Percentiles rank a stretch among this genome's conserved stretches.
Conservation (phyloP, 2,797 vertebrate species). For the Psittacula echo region DNA sequence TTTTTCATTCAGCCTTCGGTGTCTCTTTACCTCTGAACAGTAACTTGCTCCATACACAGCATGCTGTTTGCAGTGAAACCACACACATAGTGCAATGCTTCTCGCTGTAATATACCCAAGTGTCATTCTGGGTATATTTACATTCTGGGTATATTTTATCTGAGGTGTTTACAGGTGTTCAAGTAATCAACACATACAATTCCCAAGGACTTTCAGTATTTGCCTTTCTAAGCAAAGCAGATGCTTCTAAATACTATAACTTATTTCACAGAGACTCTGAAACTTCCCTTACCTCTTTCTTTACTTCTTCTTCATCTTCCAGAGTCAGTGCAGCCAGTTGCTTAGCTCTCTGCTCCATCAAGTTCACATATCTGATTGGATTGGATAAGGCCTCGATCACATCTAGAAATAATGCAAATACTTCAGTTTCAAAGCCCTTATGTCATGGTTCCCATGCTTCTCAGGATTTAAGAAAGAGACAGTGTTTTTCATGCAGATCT, state of each 20-base stretch:
- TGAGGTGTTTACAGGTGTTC: not conserved
- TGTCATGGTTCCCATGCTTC: not conserved
- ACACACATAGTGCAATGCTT: not conserved
- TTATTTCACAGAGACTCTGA: not conserved
- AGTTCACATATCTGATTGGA: slow-evolving; percentile 94
- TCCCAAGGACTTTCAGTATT: not conserved
- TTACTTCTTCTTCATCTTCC: slow-evolving; percentile 93
- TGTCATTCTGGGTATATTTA: not conserved
- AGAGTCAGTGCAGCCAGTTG: slow-evolving; percentile 94
- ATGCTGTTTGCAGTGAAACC: not conserved
- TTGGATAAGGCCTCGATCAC: slow-evolving; percentile 98
- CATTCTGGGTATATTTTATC: not conserved
- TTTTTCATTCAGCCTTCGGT: not conserved
- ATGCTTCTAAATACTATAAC: not conserved
- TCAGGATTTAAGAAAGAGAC: not conserved
- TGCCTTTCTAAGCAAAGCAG: not conserved
- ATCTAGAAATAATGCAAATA: slow-evolving; percentile 78
- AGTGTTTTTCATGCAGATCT: not conserved
- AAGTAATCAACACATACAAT: not conserved
- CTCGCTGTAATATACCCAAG: accelerated
- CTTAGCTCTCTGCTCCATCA: slow-evolving; percentile 98
- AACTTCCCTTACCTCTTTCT: slow-evolving; percentile 86
- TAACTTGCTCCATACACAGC: not conserved
- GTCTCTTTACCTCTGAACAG: not conserved
- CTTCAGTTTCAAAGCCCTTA: not conserved